phyloP scores from a whole-genome alignment of 2,797 vertebrate species.

The Clarias fuscus region DNA sequence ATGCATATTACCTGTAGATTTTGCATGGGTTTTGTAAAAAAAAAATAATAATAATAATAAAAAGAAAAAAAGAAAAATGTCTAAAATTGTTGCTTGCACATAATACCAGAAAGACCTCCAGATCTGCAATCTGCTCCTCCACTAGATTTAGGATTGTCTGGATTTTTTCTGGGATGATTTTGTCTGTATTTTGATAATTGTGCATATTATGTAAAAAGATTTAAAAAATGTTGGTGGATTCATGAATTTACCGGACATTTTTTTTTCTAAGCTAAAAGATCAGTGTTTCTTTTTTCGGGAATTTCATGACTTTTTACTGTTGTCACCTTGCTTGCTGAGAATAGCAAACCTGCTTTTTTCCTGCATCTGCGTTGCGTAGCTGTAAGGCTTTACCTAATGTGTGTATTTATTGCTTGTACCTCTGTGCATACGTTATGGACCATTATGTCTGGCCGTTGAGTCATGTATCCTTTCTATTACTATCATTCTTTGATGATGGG shows the following conservation, averaged over 20 bases:
- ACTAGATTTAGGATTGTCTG: conserved; percentile 99
- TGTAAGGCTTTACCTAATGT: conserved; percentile 99
- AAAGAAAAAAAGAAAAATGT: conserved; percentile 82
- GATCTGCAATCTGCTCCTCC: conserved; percentile 99
- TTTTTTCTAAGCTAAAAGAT: conserved; percentile 88
- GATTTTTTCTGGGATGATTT: conserved; percentile 99
- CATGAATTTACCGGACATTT: conserved; percentile 98
- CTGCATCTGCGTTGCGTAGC: conserved; percentile 99
- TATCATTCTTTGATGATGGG: conserved; percentile 95
- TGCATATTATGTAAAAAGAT: conserved; percentile 99
- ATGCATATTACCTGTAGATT: conserved; percentile 99
- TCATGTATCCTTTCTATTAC: conserved; percentile 99
- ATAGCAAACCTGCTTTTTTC: conserved; percentile 99
- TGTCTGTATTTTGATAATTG: conserved; percentile 99
- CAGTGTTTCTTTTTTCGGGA: conserved; percentile 97
- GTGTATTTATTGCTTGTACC: conserved; percentile 99
- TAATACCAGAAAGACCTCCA: conserved; percentile 99
- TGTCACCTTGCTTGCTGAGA: conserved; percentile 99
- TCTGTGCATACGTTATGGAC: conserved; percentile 99
- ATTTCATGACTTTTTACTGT: conserved; percentile 99
- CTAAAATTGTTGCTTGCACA: conserved; percentile 99
- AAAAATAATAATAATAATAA: conserved; percentile 75
- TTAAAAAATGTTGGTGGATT: conserved; percentile 97
- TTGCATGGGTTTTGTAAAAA: conserved; percentile 99
- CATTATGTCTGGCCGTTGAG: conserved; percentile 99